Base-by-base conservation (phyloP, 2,797 vertebrate genomes). In the Esox lucius region DNA sequence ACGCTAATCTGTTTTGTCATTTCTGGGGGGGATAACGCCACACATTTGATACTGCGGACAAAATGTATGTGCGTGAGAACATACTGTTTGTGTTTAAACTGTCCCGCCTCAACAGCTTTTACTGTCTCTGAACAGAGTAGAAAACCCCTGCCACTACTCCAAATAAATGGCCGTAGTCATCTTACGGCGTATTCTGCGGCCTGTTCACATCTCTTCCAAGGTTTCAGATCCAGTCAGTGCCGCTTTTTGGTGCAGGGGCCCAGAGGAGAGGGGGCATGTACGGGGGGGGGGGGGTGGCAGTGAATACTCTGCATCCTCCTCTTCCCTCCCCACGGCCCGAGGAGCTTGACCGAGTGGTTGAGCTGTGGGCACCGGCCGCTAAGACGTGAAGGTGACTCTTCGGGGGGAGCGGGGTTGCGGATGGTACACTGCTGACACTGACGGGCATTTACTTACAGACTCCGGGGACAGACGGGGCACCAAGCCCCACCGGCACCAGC, bases 361-460 rank as follows among this genome's bases (percentile, higher is more conserved):
- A 39, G 35, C 35, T 39, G 3, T 35, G 8, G 35, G 35, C 3
- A 2, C 35, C 3, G 35, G 35, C 35, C 7, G 35, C 35, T 39
- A 3, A 3, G 35, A 3, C 7, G 7, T 39, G 7, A 39, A 39
- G 35, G 35, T 39, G 35, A 39, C 35, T 35, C 35, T 39, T 35
- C 35, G 35, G 46, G 3, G 59, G 81, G 84, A 79, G 80, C 39
- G 24, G 39, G 13, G 33, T 35, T 61, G 81, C 77, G 81, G 84
- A 53, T 5, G n/a, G 51, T 33, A 86, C 33, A 86, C 80, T 77
- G 85, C 87, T 86, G 88, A 90, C 87, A 81, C 78, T 85, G 89
- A 90, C 87, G 87, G 87, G 88, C 85, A 89, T 78, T 78, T 86
- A 86, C 86, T 76, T 82, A 85, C 53, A 24, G 53, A 79, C 71